A percentile compares a stretch with the other conserved stretches of the same genome.
Evolutionary conservation across 2,113 vertebrate species (phyloP).

Genomic region (Tragelaphus strepsiceros): DNA sequence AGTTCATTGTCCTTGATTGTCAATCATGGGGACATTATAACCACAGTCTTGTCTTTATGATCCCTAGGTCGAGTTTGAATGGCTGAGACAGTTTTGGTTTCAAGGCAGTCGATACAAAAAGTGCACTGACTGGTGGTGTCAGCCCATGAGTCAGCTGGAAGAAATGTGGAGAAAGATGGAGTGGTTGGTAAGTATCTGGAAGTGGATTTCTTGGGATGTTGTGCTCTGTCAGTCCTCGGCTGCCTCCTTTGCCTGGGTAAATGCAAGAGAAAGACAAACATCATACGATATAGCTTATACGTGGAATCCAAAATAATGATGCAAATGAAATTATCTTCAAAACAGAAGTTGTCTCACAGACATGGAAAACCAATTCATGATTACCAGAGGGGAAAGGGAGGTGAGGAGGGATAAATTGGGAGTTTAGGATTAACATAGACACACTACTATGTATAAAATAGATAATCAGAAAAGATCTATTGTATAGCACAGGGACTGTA

Average conservation of each 20-base stretch:
- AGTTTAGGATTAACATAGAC: background rate
- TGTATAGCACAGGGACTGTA: background rate
- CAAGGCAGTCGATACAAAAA: slow-evolving; percentile 92
- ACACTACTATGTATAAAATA: background rate
- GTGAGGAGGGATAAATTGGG: background rate
- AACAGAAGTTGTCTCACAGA: background rate
- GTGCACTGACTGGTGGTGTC: slow-evolving; percentile 94
- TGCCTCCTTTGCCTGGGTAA: background rate
- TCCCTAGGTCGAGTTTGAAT: slow-evolving; percentile 94
- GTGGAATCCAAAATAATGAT: background rate
- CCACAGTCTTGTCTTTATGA: background rate
- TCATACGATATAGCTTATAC: background rate
- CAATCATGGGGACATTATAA: background rate
- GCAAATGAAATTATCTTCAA: background rate
- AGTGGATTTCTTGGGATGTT: rapidly evolving
- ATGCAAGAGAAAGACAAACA: background rate
- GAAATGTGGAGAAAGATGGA: slow-evolving; percentile 94
- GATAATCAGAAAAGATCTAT: background rate
- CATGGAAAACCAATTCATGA: background rate
- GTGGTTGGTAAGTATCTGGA: slow-evolving; percentile 86
- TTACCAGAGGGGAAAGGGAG: background rate
- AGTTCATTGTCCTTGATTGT: background rate
- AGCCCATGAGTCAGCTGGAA: slow-evolving; percentile 91
- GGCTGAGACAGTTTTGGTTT: slow-evolving; percentile 98
- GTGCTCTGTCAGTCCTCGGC: rapidly evolving